These are phyloP conservation scores for Pelusios castaneus DNA, from an alignment of 2,113 vertebrate genomes.

Conservation along the genomic window DNA sequence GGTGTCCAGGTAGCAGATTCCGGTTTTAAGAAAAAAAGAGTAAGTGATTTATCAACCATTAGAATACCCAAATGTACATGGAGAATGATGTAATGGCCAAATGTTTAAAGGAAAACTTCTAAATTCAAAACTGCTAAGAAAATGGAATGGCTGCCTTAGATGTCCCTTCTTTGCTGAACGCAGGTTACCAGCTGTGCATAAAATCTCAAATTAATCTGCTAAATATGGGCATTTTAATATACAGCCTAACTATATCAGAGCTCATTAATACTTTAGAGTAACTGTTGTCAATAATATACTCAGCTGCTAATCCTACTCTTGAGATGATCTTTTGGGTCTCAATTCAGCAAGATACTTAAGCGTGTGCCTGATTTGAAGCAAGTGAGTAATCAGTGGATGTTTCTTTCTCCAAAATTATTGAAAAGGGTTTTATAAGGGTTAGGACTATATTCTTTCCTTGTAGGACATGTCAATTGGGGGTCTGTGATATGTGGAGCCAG, in stretches of 20 bases:
- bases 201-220: neutral
- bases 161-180: neutral
- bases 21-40: conserved; percentile 60
- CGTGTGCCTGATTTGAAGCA: neutral
- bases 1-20: conserved; percentile 69
- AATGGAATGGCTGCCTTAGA: neutral
- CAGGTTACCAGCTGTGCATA: neutral
- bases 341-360: neutral
- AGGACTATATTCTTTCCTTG: neutral
- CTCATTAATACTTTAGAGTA: neutral
- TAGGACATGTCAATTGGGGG: neutral
- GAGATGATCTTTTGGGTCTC: neutral
- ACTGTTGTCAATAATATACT: fast-evolving
- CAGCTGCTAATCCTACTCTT: fast-evolving
- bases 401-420: neutral
- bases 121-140: neutral
- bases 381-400: neutral
- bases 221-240: neutral
- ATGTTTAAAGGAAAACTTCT: conserved; percentile 31
- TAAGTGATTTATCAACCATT: conserved; percentile 66
- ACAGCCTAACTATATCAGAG: neutral
- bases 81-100: conserved; percentile 60
- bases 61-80: conserved; percentile 38
- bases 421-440: neutral
- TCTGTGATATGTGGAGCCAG: neutral